Percentiles rank a stretch among this genome's conserved stretches.
Evolutionary conservation across 2,113 vertebrate species (phyloP).

Genomic region (Scophthalmus maximus): DNA sequence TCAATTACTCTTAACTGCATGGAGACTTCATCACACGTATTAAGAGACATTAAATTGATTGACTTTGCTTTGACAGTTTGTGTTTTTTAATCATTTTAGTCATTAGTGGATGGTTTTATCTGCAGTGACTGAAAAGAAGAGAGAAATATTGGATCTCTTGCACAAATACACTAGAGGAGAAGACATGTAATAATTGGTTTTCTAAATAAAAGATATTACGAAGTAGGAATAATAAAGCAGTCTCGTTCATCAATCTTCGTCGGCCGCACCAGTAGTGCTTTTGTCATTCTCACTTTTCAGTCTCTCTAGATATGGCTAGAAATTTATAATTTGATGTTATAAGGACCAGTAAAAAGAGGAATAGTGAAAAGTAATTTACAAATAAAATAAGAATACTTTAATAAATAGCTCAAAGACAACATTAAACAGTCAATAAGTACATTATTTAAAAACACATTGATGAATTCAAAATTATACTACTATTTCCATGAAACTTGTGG

Average conservation of each 20-base stretch:
- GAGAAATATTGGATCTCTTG: slow-evolving; percentile 23
- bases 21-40: slow-evolving; percentile 38
- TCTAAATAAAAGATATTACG: slow-evolving; percentile 27
- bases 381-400: no score
- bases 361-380: no score
- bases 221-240: neutral
- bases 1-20: slow-evolving; percentile 41
- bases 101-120: slow-evolving; percentile 26
- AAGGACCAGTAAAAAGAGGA: no score
- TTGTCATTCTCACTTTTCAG: neutral
- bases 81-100: slow-evolving; percentile 27
- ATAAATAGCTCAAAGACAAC: no score
- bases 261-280: neutral
- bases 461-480: no score
- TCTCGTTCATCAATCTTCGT: neutral
- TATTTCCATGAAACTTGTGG: no score
- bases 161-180: slow-evolving; percentile 3
- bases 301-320: no score
- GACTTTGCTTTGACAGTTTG: slow-evolving; percentile 46
- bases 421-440: no score
- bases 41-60: slow-evolving; percentile 45
- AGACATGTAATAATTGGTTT: neutral
- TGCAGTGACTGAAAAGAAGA: neutral
- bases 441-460: no score
- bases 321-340: no score